Percentiles rank a stretch among this genome's conserved stretches.
Conservation (phyloP, 2,888 invertebrate species). For the Dryobotodes eremita region DNA sequence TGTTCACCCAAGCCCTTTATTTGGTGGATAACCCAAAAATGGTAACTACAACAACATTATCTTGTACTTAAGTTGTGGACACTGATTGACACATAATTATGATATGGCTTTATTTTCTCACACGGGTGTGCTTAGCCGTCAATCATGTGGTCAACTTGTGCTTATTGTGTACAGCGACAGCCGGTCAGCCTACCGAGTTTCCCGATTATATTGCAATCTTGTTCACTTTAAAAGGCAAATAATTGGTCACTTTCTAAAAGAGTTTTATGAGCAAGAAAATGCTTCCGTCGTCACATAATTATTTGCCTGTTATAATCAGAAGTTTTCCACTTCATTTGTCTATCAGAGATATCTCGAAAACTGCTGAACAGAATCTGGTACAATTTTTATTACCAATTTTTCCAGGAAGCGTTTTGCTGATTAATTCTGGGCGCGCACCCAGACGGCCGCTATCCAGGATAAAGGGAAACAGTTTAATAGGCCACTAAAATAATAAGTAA, state of each 20-base stretch:
- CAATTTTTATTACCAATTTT: constrained; percentile 4
- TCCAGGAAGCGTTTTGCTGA: constrained; percentile 47
- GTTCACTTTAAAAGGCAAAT: constrained; percentile 40
- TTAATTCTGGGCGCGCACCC: constrained; percentile 56
- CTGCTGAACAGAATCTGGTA: neutral
- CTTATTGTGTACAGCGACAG: constrained; percentile 41
- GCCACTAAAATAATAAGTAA: constrained; percentile 61
- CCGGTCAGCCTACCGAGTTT: constrained; percentile 48
- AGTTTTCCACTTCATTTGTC: neutral
- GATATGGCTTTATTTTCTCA: constrained; percentile 52
- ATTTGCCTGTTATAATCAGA: constrained; percentile 19
- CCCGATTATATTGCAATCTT: constrained; percentile 58
- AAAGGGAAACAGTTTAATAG: constrained; percentile 56
- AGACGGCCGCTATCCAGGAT: constrained; percentile 40
- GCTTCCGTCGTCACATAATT: constrained; percentile 17
- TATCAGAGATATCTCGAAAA: neutral
- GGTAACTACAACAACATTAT: constrained; percentile 70
- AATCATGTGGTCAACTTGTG: constrained; percentile 51
- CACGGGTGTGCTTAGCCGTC: constrained; percentile 30
- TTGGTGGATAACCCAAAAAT: constrained; percentile 72
- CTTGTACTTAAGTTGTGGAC: constrained; percentile 59
- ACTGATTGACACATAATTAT: constrained; percentile 58
- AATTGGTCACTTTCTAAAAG: constrained; percentile 57
- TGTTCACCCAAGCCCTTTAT: constrained; percentile 80
- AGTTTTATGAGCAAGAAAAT: constrained; percentile 28